Conservation (phyloP, 2,797 vertebrate species). For the Moxostoma hubbsi region DNA sequence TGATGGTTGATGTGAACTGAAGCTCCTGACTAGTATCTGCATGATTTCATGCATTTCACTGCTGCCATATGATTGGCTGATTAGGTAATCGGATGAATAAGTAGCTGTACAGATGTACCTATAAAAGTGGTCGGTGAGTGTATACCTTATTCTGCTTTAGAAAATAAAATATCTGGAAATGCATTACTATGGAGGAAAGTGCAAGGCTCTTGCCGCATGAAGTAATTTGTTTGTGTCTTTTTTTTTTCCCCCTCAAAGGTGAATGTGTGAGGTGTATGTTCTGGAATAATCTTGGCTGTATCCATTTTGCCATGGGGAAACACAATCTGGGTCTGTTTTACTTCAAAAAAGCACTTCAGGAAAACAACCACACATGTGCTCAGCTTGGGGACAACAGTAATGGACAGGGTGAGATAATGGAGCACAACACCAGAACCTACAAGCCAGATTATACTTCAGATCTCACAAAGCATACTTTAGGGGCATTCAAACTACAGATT, state of each 20-base stretch:
- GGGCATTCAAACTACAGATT: too few relatives aligned
- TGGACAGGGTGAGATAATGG: constrained; percentile 81
- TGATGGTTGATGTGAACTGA: too few relatives aligned
- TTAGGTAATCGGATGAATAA: too few relatives aligned
- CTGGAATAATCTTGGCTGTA: constrained; percentile 99
- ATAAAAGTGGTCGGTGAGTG: too few relatives aligned
- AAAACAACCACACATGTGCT: constrained; percentile 92
- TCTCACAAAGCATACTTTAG: too few relatives aligned
- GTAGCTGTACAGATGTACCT: too few relatives aligned
- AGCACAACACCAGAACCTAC: neutral
- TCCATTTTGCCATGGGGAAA: constrained; percentile 99
- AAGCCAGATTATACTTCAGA: neutral
- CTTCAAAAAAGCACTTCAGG: constrained; percentile 98
- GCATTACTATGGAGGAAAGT: too few relatives aligned
- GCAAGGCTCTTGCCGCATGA: neutral
- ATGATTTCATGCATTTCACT: too few relatives aligned
- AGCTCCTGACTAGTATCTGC: too few relatives aligned
- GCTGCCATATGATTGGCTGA: too few relatives aligned
- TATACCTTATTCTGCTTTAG: too few relatives aligned
- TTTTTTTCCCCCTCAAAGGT: constrained; percentile 71
- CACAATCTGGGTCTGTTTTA: constrained; percentile 98
- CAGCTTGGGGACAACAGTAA: constrained; percentile 84
- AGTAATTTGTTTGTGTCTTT: neutral
- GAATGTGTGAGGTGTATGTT: constrained; percentile 99
- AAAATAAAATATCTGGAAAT: too few relatives aligned